Evolutionary conservation across 2,113 vertebrate species (phyloP), one percentile per base, ranked within the genome.

Genomic region (Lonchura striata): DNA sequence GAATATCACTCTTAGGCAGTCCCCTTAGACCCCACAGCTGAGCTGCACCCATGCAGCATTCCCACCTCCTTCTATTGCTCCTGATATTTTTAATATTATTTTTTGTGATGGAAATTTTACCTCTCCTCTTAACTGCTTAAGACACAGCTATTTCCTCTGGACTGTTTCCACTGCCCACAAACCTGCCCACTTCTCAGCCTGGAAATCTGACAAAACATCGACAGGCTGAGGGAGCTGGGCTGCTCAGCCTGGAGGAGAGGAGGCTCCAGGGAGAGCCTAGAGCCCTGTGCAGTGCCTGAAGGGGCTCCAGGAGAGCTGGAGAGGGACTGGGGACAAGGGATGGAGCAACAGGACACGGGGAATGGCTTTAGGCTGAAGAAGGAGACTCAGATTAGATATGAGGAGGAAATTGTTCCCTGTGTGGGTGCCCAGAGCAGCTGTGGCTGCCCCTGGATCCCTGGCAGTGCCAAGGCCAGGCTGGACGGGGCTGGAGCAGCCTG

Each of bases 101-200:
- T 76, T 76, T 42, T 82, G 63, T 56, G 63, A 63, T 63, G 25
- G 71, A 76, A 90, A 82, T 56, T 47, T 90, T 6, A 54, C 0
- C 2, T 82, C 54, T 61, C 0, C n/a, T 68, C 39, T 76, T 54
- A 76, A 63, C 41, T 69, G 0, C 65, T 6, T 54, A 47, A 87
- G 85, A 22, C 65, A 47, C 30, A 71, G 65, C 75, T 71, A 56
- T 71, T 87, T 87, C 75, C 49, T 71, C 75, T 87, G 75, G 85
- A n/a, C 41, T 63, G n/a, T 17, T 71, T 79, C 75, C 85, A 56
- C 49, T 88, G 65, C 85, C 75, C 85, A 63, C 74, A 87, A 56
- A 71, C 85, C 84, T 78, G 64, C 54, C 56, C 64, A 30, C n/a
- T 78, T 39, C 65, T 79, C 84, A 87, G 47, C 47, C 74, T 41